A percentile compares a stretch with the other conserved stretches of the same genome.
These are phyloP conservation scores for Teleiodes luculella DNA, from an alignment of 2,888 invertebrate species.

Conservation along the genomic window DNA sequence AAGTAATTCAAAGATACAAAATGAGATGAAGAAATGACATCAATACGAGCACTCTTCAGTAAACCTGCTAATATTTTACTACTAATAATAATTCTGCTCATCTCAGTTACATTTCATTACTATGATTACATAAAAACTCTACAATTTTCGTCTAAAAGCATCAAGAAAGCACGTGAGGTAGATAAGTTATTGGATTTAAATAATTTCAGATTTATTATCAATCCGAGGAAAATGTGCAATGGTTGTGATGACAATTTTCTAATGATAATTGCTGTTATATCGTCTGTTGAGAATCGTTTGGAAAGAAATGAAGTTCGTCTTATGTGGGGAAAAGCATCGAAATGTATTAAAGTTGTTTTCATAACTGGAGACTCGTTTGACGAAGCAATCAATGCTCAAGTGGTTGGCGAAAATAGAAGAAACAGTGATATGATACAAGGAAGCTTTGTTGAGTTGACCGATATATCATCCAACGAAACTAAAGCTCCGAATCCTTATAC, in stretches of 20 bases:
- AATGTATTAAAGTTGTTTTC: neutral
- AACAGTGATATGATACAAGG: neutral
- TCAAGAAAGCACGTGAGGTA: neutral
- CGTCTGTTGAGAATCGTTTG: neutral
- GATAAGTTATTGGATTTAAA: neutral
- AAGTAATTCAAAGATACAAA: too few relatives aligned
- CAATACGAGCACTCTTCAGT: too few relatives aligned
- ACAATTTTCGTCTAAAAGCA: neutral
- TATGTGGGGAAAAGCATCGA: neutral
- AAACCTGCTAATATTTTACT: too few relatives aligned
- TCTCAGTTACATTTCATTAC: too few relatives aligned
- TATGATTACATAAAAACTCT: too few relatives aligned
- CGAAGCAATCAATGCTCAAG: neutral
- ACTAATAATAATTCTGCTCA: too few relatives aligned
- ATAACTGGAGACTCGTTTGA: neutral
- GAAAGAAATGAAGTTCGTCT: neutral
- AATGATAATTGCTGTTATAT: neutral
- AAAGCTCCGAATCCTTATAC: too few relatives aligned
- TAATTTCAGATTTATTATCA: neutral
- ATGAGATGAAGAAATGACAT: too few relatives aligned
- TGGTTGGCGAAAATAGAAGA: neutral
- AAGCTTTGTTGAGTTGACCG: neutral
- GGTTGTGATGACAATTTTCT: neutral
- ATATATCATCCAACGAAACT: neutral
- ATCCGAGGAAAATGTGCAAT: too few relatives aligned